Conservation (phyloP, 2,888 invertebrate genomes). For the Thecocarcelia acutangulata region DNA sequence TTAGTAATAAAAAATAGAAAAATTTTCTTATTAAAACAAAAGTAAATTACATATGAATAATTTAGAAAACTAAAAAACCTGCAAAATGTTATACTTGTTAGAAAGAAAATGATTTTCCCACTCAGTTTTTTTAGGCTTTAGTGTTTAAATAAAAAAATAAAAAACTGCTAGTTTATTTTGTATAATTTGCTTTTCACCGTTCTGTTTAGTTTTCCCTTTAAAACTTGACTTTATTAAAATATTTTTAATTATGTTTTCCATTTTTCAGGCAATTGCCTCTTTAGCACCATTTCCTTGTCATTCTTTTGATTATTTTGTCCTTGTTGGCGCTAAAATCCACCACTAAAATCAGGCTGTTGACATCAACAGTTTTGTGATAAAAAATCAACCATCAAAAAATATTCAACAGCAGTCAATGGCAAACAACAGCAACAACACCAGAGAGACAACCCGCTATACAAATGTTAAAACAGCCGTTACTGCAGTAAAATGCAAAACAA, state of each 20-base stretch:
- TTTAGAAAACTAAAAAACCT: too few species aligned
- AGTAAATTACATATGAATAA: too few species aligned
- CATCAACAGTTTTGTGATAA: slow-evolving; percentile 50
- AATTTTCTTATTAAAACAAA: too few species aligned
- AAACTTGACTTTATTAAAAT: background rate
- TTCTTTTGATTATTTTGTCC: slow-evolving; percentile 27
- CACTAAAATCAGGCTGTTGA: slow-evolving; percentile 53
- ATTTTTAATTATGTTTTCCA: background rate
- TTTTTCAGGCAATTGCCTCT: slow-evolving; percentile 25
- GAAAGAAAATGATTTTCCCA: too few species aligned
- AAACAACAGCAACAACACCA: slow-evolving; percentile 6
- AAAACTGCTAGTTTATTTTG: too few species aligned
- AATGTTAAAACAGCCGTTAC: background rate
- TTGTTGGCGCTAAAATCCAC: slow-evolving; percentile 31
- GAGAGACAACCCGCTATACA: background rate
- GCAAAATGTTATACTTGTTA: too few species aligned
- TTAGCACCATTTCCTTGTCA: slow-evolving; percentile 13
- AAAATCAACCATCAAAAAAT: slow-evolving; percentile 27
- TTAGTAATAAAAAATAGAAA: too few species aligned
- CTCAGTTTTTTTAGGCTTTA: too few species aligned
- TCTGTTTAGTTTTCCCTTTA: background rate
- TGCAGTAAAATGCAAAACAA: slow-evolving; percentile 25
- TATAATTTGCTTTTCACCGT: background rate
- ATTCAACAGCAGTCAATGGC: slow-evolving; percentile 28
- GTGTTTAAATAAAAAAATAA: too few species aligned